Conservation (phyloP, 2,888 invertebrate genomes). For the Diabrotica balteata region DNA sequence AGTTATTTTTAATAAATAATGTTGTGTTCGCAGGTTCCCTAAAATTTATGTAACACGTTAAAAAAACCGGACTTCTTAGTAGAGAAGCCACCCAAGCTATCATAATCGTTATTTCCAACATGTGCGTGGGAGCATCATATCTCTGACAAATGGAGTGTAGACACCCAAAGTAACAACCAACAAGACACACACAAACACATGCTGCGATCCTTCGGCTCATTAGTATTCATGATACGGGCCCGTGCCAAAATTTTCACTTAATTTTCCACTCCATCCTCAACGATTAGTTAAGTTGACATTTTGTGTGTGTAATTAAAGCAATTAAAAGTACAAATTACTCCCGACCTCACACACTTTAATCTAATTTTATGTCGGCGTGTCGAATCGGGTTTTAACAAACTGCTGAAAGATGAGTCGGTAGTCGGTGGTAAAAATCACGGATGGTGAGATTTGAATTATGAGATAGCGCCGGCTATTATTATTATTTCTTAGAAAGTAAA, state of each 20-base stretch:
- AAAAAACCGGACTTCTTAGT: too few species aligned
- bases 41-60: too few species aligned
- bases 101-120: slow-evolving; percentile 3
- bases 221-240: slow-evolving; percentile 49
- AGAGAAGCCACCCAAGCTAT: too few species aligned
- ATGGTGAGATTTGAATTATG: slow-evolving; percentile 6
- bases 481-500: too few species aligned
- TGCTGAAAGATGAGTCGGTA: slow-evolving; percentile 2
- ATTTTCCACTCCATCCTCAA: slow-evolving; percentile 51
- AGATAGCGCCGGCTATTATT: slow-evolving; percentile 24
- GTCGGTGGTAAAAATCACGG: slow-evolving; percentile 17
- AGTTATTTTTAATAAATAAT: too few species aligned
- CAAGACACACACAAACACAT: slow-evolving; percentile 16
- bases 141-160: slow-evolving; percentile 36
- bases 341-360: slow-evolving; percentile 46
- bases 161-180: slow-evolving; percentile 27
- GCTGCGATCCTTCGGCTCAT: slow-evolving; percentile 37
- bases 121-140: slow-evolving; percentile 28
- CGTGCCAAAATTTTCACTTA: slow-evolving; percentile 57
- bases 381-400: slow-evolving; percentile 32
- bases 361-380: slow-evolving; percentile 34
- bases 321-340: slow-evolving; percentile 32
- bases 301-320: slow-evolving; percentile 44
- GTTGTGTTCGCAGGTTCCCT: too few species aligned
- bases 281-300: slow-evolving; percentile 48